phyloP scores from a whole-genome alignment of 1,140 invertebrate species.

The Bicyclus anynana region DNA sequence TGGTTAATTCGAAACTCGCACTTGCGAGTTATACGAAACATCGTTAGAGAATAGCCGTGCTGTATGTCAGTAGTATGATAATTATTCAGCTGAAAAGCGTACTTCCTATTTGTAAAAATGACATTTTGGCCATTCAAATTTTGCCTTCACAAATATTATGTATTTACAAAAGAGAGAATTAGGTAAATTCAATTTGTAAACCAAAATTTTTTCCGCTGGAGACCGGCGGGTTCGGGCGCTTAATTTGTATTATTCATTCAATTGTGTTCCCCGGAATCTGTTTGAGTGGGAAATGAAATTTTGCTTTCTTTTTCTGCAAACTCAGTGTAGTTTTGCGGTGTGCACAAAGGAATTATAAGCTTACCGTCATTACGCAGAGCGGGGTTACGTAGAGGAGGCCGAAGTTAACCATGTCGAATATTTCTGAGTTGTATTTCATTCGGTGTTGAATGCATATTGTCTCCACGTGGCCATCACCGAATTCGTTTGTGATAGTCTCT shows the following conservation, averaged over 20 bases:
- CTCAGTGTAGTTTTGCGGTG: neutral
- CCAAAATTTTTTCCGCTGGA: neutral
- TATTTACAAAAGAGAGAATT: neutral
- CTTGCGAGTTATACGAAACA: too few relatives aligned
- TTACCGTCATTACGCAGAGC: slow-evolving; percentile 84
- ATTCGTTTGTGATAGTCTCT: slow-evolving; percentile 80
- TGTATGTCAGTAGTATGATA: neutral
- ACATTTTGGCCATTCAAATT: neutral
- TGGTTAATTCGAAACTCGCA: too few relatives aligned
- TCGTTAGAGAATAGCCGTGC: too few relatives aligned
- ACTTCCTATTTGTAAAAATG: neutral
- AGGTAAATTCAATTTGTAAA: neutral
- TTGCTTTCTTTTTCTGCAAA: neutral
- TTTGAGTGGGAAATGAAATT: neutral
- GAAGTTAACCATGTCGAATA: slow-evolving; percentile 87
- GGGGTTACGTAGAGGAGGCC: slow-evolving; percentile 86
- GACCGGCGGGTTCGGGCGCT: neutral
- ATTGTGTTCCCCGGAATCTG: neutral
- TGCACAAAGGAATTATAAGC: slow-evolving; percentile 29
- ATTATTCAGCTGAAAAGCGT: neutral
- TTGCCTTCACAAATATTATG: too few relatives aligned
- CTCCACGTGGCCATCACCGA: slow-evolving; percentile 79
- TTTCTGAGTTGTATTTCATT: slow-evolving; percentile 85
- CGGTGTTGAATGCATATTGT: slow-evolving; percentile 86
- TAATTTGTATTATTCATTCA: slow-evolving; percentile 3